Evolutionary conservation across 2,888 invertebrate genomes (phyloP).

Genomic region (Ischnus inquisitorius): DNA sequence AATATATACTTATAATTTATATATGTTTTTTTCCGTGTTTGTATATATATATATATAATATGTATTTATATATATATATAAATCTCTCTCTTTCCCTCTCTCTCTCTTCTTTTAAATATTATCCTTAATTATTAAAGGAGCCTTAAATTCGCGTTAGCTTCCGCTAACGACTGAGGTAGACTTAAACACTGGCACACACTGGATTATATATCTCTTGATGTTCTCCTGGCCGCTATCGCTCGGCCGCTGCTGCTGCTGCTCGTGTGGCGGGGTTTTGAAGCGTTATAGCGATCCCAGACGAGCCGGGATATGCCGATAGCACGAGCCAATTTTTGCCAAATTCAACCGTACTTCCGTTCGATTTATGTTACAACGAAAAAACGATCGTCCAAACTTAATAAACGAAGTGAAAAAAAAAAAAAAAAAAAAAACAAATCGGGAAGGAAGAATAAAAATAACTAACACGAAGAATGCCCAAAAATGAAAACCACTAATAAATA

Average conservation of each 20-base stretch:
- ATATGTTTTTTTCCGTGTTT: constrained; percentile 55
- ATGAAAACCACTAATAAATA: constrained; percentile 26
- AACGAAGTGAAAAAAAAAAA: background rate
- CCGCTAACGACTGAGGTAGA: constrained; percentile 73
- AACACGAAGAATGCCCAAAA: constrained; percentile 39
- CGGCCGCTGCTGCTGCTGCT: constrained; percentile 30
- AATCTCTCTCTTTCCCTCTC: constrained; percentile 63
- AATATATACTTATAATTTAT: constrained; percentile 58
- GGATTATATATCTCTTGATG: constrained; percentile 72
- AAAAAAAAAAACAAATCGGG: no score
- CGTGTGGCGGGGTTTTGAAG: constrained; percentile 30
- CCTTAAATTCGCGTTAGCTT: constrained; percentile 64
- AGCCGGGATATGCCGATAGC: background rate
- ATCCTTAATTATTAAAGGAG: constrained; percentile 62
- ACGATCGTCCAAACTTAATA: background rate
- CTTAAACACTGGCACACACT: constrained; percentile 76
- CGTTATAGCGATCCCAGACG: constrained; percentile 15
- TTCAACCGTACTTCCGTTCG: background rate
- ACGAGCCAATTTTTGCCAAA: background rate
- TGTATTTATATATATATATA: constrained; percentile 69
- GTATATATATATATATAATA: constrained; percentile 69
- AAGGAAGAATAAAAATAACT: constrained; percentile 46
- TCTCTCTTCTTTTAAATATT: constrained; percentile 64
- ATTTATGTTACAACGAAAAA: background rate
- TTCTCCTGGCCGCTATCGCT: background rate